Evolutionary conservation across 2,113 vertebrate species (phyloP).

Genomic region (Chloroceryle aenea): DNA sequence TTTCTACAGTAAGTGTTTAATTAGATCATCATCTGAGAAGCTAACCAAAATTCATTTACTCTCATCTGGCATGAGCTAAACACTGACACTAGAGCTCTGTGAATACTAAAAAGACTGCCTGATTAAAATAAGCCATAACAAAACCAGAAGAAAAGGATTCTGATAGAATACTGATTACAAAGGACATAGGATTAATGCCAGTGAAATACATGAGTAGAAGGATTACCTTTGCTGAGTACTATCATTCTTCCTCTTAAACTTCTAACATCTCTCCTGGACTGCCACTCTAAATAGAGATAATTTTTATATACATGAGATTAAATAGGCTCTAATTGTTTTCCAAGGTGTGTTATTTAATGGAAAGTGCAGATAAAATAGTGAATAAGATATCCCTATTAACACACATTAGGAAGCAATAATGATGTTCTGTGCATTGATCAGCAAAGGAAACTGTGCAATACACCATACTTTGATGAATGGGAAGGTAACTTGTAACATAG

Average conservation of each 20-base stretch:
- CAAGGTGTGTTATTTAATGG: conserved; percentile 10
- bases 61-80: not conserved
- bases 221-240: not conserved
- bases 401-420: conserved; percentile 14
- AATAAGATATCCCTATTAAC: conserved; percentile 16
- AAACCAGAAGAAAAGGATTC: not conserved
- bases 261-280: not conserved
- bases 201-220: not conserved
- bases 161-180: not conserved
- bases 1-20: conserved; percentile 58
- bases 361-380: conserved; percentile 15
- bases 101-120: not conserved
- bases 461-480: not conserved
- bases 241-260: not conserved
- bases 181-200: not conserved
- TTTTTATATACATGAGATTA: conserved; percentile 17
- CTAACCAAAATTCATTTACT: conserved; percentile 34
- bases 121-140: not conserved
- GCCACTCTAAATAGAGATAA: not conserved
- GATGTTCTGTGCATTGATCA: not conserved
- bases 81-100: not conserved
- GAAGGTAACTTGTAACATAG: not conserved
- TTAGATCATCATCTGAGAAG: conserved; percentile 54
- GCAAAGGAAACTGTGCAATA: not conserved
- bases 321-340: conserved; percentile 32